Conservation (phyloP, 2,888 invertebrate species). For the Andrena dorsata region DNA sequence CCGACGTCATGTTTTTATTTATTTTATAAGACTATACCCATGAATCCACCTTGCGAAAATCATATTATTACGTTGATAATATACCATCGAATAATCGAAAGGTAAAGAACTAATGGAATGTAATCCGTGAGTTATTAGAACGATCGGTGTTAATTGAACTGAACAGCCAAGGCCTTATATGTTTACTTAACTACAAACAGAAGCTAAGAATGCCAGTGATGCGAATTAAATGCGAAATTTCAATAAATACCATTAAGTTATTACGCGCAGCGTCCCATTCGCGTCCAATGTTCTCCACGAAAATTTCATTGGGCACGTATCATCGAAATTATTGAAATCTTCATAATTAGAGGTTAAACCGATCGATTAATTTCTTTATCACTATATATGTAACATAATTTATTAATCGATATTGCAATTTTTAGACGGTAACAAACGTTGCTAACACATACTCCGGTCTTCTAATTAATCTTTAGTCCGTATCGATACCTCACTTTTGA, state of each 20-base stretch:
- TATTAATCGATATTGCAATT: not conserved
- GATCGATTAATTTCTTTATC: conserved; percentile 7
- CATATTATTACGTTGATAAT: conserved; percentile 17
- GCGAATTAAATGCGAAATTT: conserved; percentile 25
- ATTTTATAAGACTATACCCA: conserved; percentile 23
- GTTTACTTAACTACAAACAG: not conserved
- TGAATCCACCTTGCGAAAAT: conserved; percentile 40
- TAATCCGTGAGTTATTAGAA: not conserved
- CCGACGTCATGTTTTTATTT: conserved; percentile 85
- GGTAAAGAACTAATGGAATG: not conserved
- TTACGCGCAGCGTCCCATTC: not conserved
- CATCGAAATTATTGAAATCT: conserved; percentile 14
- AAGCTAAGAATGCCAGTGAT: not conserved
- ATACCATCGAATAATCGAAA: not conserved
- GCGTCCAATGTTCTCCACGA: not conserved
- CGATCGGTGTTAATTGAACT: conserved; percentile 8
- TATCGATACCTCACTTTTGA: conserved; percentile 15
- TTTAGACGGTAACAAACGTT: conserved; percentile 9
- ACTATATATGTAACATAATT: not conserved
- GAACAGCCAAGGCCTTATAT: not conserved
- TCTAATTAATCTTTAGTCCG: conserved; percentile 8
- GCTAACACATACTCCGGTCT: conserved; percentile 12
- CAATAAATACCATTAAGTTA: conserved; percentile 24
- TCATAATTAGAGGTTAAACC: conserved; percentile 42
- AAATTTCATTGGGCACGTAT: conserved; percentile 1